Conservation (phyloP, 2,113 vertebrate genomes). For the Ranitomeya imitator region DNA sequence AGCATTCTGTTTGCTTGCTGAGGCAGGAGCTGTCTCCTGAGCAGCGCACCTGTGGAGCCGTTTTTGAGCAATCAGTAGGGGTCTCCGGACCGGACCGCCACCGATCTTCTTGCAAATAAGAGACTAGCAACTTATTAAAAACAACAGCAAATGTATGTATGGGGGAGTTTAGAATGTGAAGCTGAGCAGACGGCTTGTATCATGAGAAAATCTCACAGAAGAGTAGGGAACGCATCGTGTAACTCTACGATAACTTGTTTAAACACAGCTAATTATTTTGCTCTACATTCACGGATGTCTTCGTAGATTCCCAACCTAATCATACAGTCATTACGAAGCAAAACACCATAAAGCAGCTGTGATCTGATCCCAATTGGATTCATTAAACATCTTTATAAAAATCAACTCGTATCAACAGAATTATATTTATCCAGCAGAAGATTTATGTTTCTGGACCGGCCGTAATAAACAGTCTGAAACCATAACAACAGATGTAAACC, state of each 20-base stretch:
- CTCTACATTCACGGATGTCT: neutral
- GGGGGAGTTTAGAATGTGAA: too few species aligned
- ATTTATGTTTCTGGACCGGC: neutral
- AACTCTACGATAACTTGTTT: neutral
- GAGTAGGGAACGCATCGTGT: neutral
- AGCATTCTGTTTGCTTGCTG: too few species aligned
- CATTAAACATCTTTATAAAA: conserved; percentile 51
- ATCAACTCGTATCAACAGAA: conserved; percentile 33
- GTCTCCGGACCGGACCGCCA: too few species aligned
- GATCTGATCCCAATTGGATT: neutral
- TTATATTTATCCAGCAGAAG: conserved; percentile 60
- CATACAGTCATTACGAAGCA: neutral
- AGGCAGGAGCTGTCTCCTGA: too few species aligned
- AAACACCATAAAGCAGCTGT: neutral
- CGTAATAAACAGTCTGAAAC: conserved; percentile 18
- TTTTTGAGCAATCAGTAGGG: too few species aligned
- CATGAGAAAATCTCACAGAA: neutral
- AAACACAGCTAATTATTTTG: neutral
- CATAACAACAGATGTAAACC: neutral
- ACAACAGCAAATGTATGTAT: too few species aligned
- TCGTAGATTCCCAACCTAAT: neutral
- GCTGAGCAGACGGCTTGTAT: neutral
- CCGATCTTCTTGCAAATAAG: too few species aligned
- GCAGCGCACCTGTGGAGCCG: too few species aligned
- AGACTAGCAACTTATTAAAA: too few species aligned